Evolutionary conservation across 2,797 vertebrate genomes (phyloP), one percentile per base, ranked within the genome.

Genomic region (Hyperoplus immaculatus): DNA sequence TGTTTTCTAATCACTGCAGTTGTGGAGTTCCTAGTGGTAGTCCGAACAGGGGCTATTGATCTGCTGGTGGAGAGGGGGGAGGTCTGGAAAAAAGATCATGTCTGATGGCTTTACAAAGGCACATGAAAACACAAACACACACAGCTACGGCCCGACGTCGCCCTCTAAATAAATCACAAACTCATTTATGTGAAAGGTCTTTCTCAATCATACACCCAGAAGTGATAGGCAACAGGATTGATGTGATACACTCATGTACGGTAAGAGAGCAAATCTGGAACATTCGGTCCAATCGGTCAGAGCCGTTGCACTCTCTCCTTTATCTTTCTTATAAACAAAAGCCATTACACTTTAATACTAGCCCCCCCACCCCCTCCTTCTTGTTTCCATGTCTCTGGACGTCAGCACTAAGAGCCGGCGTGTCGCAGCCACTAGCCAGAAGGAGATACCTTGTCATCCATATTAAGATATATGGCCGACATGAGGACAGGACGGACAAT

Each of bases 1-100:
- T 98, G 97, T 98, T 98, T 98, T 97, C 97, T 99, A 98, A 99
- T 99, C 97, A 98, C 97, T 97, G 96, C 96, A 97, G 96, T 97
- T 97, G 96, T 97, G 96, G 96, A 97, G 95, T 96, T 98, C 97
- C 97, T 97, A 97, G 96, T 96, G 96, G 96, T 96, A 97, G 97
- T 97, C 97, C 97, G 97, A 98, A 98, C 96, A 97, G 95, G 96
- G 93, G 92, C 84, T 95, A 99, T 98, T 97, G 98, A 99, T 99
- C 95, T 95, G 92, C 92, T 7, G 0, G 57, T 92, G 86, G 82
- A 76, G 50, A 3, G 72, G 39, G 49, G n/a, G 65, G 60, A 50
- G 9, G 39, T 64, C 49, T 61, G 46, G 42, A 60, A 60, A 29
- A 62, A 42, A 86, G 72, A 79, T 77, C 78, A 69, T 79, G 86